Base-by-base conservation (phyloP, 2,113 vertebrate genomes). In the Actenoides hombroni region DNA sequence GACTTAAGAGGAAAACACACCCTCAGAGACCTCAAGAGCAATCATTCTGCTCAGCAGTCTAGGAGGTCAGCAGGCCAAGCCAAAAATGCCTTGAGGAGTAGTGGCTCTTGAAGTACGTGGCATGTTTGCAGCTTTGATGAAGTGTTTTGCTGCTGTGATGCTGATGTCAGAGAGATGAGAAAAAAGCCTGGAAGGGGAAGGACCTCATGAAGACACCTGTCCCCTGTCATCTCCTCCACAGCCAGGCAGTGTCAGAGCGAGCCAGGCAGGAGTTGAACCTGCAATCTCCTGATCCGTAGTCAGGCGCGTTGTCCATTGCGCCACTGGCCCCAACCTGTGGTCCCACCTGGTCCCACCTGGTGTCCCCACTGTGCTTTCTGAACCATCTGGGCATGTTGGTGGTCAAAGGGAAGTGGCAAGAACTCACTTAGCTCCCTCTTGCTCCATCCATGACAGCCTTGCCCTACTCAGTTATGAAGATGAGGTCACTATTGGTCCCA, bases 241-340 rank as follows among this genome's bases (percentile, higher is more conserved):
- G 4, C 56, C 63, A 70, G 61, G 17, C 25, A 40, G 42, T 16
- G 46, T 69, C 37, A 56, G 24, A 14, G 12, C 0, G 79, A 91
- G 91, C 94, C 74, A 80, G 74, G 63, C 78, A 87, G 88, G 83
- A 37, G 37, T 73, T 35, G 53, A 94, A 86, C 76, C 90, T 89
- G 35, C 81, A 94, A 2, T 74, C 86, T 95, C 82, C 90, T 95
- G 82, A 90, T 83, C 60, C 61, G 19, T 90, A 86, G 90, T 89
- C 92, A 91, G 92, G 92, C 33, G 42, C 60, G 61, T 80, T 94
- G 8, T 89, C 88, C 88, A 84, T 84, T 88, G 85, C 70, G 20
- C 85, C 90, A 86, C 90, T 86, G 90, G 70, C 90, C 74, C 83
- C 2, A 0, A 3, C 3, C 46, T n/a, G 28, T 54, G 29, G 24